Evolutionary conservation across 1,140 invertebrate species (phyloP), one percentile per base, ranked within the genome.

Genomic region (Drosophila seguyi): DNA sequence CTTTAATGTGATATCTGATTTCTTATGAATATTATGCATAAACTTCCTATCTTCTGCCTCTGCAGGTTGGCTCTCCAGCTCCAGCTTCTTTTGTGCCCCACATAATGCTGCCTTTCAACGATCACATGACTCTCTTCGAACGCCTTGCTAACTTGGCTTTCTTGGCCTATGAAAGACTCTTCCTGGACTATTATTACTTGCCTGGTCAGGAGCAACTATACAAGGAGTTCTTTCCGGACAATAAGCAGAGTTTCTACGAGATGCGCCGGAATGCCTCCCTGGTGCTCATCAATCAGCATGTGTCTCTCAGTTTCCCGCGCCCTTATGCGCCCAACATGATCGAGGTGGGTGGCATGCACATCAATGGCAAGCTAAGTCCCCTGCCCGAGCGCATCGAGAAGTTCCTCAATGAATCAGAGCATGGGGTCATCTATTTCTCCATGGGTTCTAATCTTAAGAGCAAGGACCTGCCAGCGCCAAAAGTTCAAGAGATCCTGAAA

Each of bases 361-460:
- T 93, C 14, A 36, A 77, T 29, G 88, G 81, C 18, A 44, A 66
- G 50, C 36, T 69, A 3, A 92, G 92, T 47, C 52, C 87, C 1
- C 73, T 94, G 55, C 92, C 93, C 2, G 36, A 78, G 27, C 75
- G 67, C 18, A 58, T 91, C 5, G 62, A 91, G 22, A 52, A 29
- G 29, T 91, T 91, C 45, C 48, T 93, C 0, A 93, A 94, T 63
- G 85, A 79, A 4, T 92, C 94, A 0, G 79, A 74, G 5, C 69
- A 94, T 45, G 95, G 95, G 4, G 94, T 93, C 10, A 93, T 95
- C 1, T 95, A 94, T 63, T 94, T 95, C 29, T 95, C 94, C 67
- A 77, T 95, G 48, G 94, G 95, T 29, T 47, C 44, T 10, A 72
- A 65, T 29, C 44, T 53, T 11, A 50, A 69, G 41, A 71, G 38